These are phyloP conservation scores for Neodiprion lecontei DNA, from an alignment of 1,140 invertebrate species.

Conservation along the genomic window DNA sequence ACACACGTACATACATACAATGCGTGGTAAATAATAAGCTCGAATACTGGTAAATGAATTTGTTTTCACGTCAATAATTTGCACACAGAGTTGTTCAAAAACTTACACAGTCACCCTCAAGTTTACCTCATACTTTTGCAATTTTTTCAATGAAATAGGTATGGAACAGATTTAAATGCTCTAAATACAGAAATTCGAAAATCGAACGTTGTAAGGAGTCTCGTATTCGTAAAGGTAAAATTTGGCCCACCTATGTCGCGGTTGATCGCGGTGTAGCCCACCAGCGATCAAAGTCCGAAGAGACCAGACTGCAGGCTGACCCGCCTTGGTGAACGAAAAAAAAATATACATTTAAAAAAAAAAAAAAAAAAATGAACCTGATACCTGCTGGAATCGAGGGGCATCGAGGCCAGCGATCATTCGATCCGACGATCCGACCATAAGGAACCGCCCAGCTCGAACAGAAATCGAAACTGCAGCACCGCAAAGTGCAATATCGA, in stretches of 20 bases:
- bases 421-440: slow-evolving; percentile 4
- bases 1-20: no score
- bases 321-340: background rate
- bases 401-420: slow-evolving; percentile 1
- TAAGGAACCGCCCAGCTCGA: background rate
- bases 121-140: no score
- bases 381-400: slow-evolving; percentile 3
- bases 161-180: background rate
- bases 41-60: no score
- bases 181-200: background rate
- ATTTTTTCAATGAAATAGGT: background rate
- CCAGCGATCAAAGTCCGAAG: background rate
- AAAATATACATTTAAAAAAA: background rate
- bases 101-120: no score
- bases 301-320: background rate
- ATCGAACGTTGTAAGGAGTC: background rate
- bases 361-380: background rate
- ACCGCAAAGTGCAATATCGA: slow-evolving; percentile 5
- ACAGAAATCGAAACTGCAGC: slow-evolving; percentile 7
- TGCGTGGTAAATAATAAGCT: no score
- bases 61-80: no score
- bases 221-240: background rate
- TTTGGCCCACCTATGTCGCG: background rate
- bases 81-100: no score
- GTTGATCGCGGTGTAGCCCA: background rate